phyloP scores from a whole-genome alignment of 1,140 invertebrate genomes.

The Steinernema khuongi region DNA sequence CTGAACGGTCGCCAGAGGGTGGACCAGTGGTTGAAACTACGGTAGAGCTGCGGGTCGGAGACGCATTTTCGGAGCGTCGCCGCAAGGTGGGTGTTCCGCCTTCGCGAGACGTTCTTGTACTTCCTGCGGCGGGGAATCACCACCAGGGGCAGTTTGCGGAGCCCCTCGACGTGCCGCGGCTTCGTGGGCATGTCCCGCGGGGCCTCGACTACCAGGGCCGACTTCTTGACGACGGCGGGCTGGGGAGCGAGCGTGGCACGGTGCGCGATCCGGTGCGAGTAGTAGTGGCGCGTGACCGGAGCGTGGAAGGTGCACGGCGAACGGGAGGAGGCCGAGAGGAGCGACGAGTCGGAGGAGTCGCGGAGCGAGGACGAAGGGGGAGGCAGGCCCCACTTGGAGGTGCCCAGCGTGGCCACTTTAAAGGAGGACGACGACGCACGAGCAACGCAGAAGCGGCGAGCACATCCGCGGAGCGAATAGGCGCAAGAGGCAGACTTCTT shows the following conservation, averaged over 20 bases:
- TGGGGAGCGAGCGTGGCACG: conserved; percentile 28
- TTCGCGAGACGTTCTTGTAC: conserved; percentile 39
- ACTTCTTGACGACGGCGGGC: conserved; percentile 26
- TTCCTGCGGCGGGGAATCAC: conserved; percentile 39
- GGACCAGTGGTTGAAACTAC: conserved; percentile 39
- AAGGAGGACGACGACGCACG: background rate
- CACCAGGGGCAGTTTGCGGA: conserved; percentile 33
- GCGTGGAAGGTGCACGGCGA: conserved; percentile 10
- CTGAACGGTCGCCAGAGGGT: conserved; percentile 33
- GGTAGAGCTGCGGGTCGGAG: conserved; percentile 40
- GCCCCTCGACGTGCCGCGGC: conserved; percentile 12
- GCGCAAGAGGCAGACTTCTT: background rate
- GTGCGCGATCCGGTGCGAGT: conserved; percentile 37
- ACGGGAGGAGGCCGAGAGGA: background rate
- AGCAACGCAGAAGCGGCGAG: background rate
- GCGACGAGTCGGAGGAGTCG: background rate
- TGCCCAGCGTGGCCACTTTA: conserved; percentile 14
- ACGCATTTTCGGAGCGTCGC: conserved; percentile 33
- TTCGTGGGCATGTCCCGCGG: conserved; percentile 23
- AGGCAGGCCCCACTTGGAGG: conserved; percentile 14
- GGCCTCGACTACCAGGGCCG: conserved; percentile 24
- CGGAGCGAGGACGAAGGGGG: background rate
- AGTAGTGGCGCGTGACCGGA: conserved; percentile 29
- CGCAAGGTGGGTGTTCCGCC: conserved; percentile 38
- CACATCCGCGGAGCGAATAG: background rate